These are phyloP conservation scores for Eupithecia subumbrata DNA, from an alignment of 2,888 invertebrate species.

Conservation along the genomic window DNA sequence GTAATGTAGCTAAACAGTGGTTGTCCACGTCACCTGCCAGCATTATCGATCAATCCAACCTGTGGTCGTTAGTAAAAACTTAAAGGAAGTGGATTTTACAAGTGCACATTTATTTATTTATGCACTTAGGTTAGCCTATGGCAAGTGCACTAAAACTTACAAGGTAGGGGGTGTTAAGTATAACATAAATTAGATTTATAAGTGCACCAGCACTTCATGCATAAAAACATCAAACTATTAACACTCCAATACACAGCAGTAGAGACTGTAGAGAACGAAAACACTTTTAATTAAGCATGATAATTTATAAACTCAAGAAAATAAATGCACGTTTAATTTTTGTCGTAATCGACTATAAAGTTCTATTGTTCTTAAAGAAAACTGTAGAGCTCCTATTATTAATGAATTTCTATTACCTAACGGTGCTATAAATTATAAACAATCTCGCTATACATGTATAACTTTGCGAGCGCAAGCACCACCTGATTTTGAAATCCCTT, in stretches of 20 bases:
- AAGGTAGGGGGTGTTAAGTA: too few species aligned
- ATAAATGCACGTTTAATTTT: not conserved
- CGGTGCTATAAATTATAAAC: not conserved
- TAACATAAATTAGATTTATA: too few species aligned
- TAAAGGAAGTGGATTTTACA: not conserved
- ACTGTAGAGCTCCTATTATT: not conserved
- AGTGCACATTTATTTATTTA: not conserved
- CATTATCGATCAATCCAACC: not conserved
- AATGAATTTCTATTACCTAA: not conserved
- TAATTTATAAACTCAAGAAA: too few species aligned
- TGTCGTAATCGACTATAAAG: not conserved
- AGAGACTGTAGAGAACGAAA: too few species aligned
- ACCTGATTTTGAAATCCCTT: slow-evolving; percentile 3
- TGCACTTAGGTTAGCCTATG: too few species aligned
- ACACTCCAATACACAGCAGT: too few species aligned
- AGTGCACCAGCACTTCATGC: too few species aligned
- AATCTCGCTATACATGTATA: not conserved
- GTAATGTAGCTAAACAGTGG: not conserved
- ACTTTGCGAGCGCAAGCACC: not conserved
- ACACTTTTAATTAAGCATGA: too few species aligned
- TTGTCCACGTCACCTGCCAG: not conserved
- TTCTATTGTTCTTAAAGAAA: not conserved
- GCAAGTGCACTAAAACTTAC: too few species aligned
- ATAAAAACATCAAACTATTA: too few species aligned
- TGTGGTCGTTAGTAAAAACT: not conserved